Percentiles rank a stretch among this genome's conserved stretches.
phyloP scores from a whole-genome alignment of 2,888 invertebrate genomes.

The Pomacea canaliculata region DNA sequence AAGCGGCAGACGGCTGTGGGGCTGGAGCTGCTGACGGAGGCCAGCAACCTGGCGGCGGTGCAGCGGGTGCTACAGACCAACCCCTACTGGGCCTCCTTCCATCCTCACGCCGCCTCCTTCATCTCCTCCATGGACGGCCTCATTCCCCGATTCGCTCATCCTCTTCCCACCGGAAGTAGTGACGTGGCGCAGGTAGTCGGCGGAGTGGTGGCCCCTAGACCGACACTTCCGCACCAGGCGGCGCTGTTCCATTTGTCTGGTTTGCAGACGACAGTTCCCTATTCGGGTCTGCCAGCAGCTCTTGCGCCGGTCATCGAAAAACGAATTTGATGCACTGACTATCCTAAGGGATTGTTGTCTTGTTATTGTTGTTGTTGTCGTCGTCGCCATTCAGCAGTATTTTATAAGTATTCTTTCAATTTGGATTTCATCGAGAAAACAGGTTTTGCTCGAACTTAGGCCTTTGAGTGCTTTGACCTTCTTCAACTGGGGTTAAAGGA shows the following conservation, averaged over 20 bases:
- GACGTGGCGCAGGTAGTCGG: not conserved
- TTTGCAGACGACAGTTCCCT: conserved; percentile 4
- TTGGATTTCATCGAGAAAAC: too few relatives aligned
- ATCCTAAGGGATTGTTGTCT: too few relatives aligned
- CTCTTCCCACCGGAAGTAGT: not conserved
- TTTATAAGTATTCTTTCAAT: too few relatives aligned
- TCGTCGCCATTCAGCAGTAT: too few relatives aligned
- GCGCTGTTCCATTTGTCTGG: not conserved
- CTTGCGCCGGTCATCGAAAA: not conserved
- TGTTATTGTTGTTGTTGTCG: too few relatives aligned
- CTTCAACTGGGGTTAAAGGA: too few relatives aligned
- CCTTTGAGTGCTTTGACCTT: too few relatives aligned
- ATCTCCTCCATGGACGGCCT: conserved; percentile 28
- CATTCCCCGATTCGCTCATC: not conserved
- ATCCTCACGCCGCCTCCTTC: conserved; percentile 40
- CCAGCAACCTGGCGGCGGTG: conserved; percentile 96
- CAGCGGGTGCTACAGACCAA: conserved; percentile 79
- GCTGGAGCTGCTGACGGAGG: conserved; percentile 93
- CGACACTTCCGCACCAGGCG: not conserved
- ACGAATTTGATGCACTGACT: not conserved
- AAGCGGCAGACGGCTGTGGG: conserved; percentile 98
- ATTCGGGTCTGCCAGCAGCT: not conserved
- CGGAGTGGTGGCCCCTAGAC: conserved; percentile 14
- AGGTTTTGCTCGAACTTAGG: too few relatives aligned
- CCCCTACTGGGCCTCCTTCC: conserved; percentile 61